Evolutionary conservation across 2,888 invertebrate genomes (phyloP).

Genomic region (Pollenia angustigena): DNA sequence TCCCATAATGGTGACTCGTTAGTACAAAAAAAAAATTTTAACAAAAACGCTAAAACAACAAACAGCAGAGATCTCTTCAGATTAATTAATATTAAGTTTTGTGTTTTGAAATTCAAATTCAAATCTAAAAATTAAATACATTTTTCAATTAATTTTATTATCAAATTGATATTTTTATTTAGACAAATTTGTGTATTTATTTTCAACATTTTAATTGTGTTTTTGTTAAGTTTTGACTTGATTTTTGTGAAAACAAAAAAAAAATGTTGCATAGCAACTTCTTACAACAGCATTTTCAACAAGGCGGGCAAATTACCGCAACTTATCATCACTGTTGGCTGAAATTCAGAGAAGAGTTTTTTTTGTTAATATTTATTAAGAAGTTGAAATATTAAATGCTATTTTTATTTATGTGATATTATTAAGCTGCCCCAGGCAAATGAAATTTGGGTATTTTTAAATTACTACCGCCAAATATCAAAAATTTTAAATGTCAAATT

Average conservation of each 20-base stretch:
- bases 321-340: slow-evolving; percentile 38
- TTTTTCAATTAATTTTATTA: slow-evolving; percentile 58
- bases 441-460: slow-evolving; percentile 4
- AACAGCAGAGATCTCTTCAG: slow-evolving; percentile 26
- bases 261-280: slow-evolving; percentile 54
- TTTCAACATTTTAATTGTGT: slow-evolving; percentile 40
- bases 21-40: neutral
- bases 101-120: slow-evolving; percentile 55
- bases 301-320: slow-evolving; percentile 38
- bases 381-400: slow-evolving; percentile 14
- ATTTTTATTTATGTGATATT: slow-evolving; percentile 42
- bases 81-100: slow-evolving; percentile 63
- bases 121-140: slow-evolving; percentile 38
- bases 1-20: slow-evolving; percentile 45
- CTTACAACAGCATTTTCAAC: slow-evolving; percentile 32
- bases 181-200: slow-evolving; percentile 45
- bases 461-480: slow-evolving; percentile 44
- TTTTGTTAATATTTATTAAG: slow-evolving; percentile 15
- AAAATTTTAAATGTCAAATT: slow-evolving; percentile 61
- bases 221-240: slow-evolving; percentile 29
- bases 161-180: slow-evolving; percentile 69
- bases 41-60: neutral
- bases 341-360: slow-evolving; percentile 8
- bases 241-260: slow-evolving; percentile 9
- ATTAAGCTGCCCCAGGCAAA: slow-evolving; percentile 40